Conservation (phyloP, 2,797 vertebrate genomes). For the Macroramphosus scolopax region DNA sequence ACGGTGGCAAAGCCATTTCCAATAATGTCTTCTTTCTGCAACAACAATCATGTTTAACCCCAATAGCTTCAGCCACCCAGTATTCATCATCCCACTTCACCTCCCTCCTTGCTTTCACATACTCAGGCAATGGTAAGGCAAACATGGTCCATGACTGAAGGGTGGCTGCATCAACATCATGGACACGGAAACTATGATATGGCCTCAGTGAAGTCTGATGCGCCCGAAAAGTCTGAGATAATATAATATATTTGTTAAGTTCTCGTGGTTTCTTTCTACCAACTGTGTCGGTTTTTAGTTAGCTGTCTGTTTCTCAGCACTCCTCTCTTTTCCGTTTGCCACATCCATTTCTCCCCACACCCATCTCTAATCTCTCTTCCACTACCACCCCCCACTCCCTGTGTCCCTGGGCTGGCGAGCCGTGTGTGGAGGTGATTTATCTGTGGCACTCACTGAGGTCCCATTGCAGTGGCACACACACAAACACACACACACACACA, state of each 20-base stretch:
- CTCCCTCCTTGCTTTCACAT: constrained; percentile 50
- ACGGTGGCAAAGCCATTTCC: constrained; percentile 77
- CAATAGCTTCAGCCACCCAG: constrained; percentile 75
- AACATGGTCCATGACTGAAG: constrained; percentile 42
- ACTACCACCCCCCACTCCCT: constrained; percentile 40
- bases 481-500: constrained; percentile 23
- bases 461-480: constrained; percentile 65
- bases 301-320: too few relatives aligned
- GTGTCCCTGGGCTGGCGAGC: constrained; percentile 61
- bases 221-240: constrained; percentile 1
- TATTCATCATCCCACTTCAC: constrained; percentile 71
- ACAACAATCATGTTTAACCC: constrained; percentile 82
- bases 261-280: too few relatives aligned
- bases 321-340: too few relatives aligned
- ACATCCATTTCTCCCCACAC: constrained; percentile 29
- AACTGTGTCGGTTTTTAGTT: too few relatives aligned
- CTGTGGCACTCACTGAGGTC: constrained; percentile 80
- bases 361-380: constrained; percentile 58
- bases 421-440: constrained; percentile 84
- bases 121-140: constrained; percentile 36
- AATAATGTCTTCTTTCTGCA: constrained; percentile 81
- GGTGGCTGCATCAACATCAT: constrained; percentile 26
- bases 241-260: constrained; percentile 11
- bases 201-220: background rate
- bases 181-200: constrained; percentile 20